phyloP scores from a whole-genome alignment of 92 coral and sea anemone genomes.

The Galaxea fascicularis region DNA sequence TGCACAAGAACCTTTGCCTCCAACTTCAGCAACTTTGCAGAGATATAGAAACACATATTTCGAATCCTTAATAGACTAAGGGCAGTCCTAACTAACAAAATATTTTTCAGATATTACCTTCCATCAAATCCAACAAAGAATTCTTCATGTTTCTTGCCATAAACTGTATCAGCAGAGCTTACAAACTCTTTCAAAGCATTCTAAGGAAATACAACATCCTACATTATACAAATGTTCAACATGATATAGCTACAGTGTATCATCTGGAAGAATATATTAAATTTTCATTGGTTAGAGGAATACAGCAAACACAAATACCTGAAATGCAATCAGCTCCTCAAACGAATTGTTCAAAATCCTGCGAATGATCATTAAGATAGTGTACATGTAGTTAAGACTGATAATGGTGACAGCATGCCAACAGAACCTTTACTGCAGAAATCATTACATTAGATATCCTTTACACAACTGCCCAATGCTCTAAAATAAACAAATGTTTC shows the following conservation, averaged over 20 bases:
- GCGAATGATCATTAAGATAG: neutral
- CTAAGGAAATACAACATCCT: conserved; percentile 33
- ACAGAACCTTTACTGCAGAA: too few relatives aligned
- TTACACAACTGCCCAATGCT: too few relatives aligned
- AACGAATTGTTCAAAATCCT: conserved; percentile 87
- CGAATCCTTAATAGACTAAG: neutral
- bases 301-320: conserved; percentile 61
- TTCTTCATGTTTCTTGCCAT: conserved; percentile 90
- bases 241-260: neutral
- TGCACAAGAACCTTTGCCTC: too few relatives aligned
- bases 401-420: too few relatives aligned
- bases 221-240: neutral
- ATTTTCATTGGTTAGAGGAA: neutral
- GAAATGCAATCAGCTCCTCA: conserved; percentile 97
- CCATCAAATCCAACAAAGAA: conserved; percentile 99
- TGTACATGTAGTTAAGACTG: neutral
- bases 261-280: neutral
- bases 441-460: too few relatives aligned
- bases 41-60: neutral
- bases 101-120: conserved; percentile 62
- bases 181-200: conserved; percentile 98
- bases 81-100: neutral
- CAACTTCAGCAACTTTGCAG: neutral
- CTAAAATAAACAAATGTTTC: too few relatives aligned
- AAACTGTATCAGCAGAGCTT: conserved; percentile 85